Evolutionary conservation across 2,888 invertebrate genomes (phyloP).

Genomic region (Heliconius charithonia): DNA sequence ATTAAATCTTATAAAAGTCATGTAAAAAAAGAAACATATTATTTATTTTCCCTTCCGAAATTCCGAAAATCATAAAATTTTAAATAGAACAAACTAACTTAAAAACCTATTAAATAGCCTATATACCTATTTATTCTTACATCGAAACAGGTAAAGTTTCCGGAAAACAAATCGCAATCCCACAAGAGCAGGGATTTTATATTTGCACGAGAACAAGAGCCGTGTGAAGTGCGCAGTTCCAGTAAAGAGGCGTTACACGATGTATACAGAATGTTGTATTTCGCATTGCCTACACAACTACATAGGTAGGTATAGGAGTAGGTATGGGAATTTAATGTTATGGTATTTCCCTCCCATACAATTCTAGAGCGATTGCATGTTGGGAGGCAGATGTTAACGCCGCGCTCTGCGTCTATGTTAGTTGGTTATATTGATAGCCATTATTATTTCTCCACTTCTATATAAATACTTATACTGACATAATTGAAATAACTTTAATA

Average conservation of each 20-base stretch:
- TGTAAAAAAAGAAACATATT: too few species aligned
- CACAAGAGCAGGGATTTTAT: conserved; percentile 64
- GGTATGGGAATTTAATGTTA: neutral
- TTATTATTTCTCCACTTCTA: too few species aligned
- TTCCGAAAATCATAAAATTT: too few species aligned
- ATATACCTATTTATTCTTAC: neutral
- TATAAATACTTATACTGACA: neutral
- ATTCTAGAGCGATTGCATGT: neutral
- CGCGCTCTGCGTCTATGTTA: neutral
- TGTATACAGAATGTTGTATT: conserved; percentile 67
- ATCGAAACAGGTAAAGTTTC: conserved; percentile 67
- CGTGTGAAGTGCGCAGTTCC: conserved; percentile 58
- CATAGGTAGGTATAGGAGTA: conserved; percentile 66
- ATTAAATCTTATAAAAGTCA: too few species aligned
- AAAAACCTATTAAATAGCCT: neutral
- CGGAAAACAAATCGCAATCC: conserved; percentile 62
- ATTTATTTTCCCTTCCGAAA: too few species aligned
- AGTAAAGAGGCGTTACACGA: conserved; percentile 68
- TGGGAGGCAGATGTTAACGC: neutral
- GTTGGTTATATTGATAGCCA: too few species aligned
- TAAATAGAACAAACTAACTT: too few species aligned
- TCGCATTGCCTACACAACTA: conserved; percentile 71
- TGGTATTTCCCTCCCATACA: neutral
- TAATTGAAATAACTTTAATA: neutral
- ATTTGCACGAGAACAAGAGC: conserved; percentile 71